These are phyloP conservation scores for Mirza zaza DNA, from an alignment of 2,113 vertebrate genomes.

Conservation along the genomic window DNA sequence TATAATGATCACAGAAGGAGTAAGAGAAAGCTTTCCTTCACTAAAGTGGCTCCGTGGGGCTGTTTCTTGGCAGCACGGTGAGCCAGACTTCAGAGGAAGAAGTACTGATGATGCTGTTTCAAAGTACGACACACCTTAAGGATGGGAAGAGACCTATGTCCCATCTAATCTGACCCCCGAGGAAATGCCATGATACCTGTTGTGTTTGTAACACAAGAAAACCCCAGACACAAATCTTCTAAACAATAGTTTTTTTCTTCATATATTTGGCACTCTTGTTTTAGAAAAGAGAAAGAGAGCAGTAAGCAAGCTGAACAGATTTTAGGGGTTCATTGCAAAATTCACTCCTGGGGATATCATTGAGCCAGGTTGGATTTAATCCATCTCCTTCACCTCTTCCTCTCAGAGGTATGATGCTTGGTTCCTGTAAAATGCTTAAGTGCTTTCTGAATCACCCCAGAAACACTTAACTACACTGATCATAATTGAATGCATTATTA, in stretches of 20 bases:
- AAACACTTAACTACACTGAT: slow-evolving; percentile 71
- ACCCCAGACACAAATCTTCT: not conserved
- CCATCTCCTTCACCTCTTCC: slow-evolving; percentile 56
- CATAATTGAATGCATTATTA: slow-evolving; percentile 76
- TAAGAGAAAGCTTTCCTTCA: slow-evolving; percentile 47
- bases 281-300: not conserved
- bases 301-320: slow-evolving; percentile 27
- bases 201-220: slow-evolving; percentile 7
- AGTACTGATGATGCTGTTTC: not conserved
- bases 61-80: slow-evolving; percentile 16
- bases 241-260: not conserved
- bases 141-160: not conserved
- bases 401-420: slow-evolving; percentile 45
- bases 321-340: slow-evolving; percentile 39
- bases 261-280: not conserved
- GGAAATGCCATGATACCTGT: not conserved
- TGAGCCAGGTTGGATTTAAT: slow-evolving; percentile 4
- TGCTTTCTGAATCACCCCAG: slow-evolving; percentile 76
- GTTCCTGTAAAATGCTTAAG: slow-evolving; percentile 76
- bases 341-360: slow-evolving; percentile 20
- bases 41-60: slow-evolving; percentile 39
- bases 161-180: not conserved
- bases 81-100: not conserved
- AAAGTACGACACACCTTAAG: not conserved
- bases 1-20: slow-evolving; percentile 65